These are phyloP conservation scores for Dascyllus trimaculatus DNA, from an alignment of 2,113 vertebrate species.

Conservation along the genomic window DNA sequence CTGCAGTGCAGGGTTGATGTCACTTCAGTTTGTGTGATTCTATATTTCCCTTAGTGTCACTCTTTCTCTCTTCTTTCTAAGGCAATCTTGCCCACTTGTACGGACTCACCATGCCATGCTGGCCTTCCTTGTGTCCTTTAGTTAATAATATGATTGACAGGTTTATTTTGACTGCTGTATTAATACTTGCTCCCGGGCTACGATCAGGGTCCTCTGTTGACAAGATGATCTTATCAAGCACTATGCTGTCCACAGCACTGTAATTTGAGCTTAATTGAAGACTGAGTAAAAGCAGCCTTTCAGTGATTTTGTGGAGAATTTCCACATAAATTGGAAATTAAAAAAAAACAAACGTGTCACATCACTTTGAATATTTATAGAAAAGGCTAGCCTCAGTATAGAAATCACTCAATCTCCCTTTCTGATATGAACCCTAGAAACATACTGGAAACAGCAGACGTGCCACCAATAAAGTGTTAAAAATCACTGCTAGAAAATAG, in stretches of 20 bases:
- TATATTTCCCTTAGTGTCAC: neutral
- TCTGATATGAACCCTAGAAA: too few species aligned
- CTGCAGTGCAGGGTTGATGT: neutral
- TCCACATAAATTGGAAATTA: too few species aligned
- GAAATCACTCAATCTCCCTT: too few species aligned
- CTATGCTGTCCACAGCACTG: neutral
- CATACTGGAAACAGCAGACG: too few species aligned
- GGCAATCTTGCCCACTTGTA: neutral
- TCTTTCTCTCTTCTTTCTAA: neutral
- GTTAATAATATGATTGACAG: too few species aligned
- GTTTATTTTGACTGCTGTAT: neutral
- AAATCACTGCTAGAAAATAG: too few species aligned
- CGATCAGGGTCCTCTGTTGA: too few species aligned
- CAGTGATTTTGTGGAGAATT: neutral
- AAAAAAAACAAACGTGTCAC: too few species aligned
- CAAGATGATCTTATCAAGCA: neutral
- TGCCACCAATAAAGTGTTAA: too few species aligned
- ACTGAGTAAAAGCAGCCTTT: neutral
- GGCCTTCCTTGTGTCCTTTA: neutral
- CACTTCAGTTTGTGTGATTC: slow-evolving; percentile 15
- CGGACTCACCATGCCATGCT: neutral
- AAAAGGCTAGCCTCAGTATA: too few species aligned
- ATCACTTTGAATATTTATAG: too few species aligned
- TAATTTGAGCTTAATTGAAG: neutral
- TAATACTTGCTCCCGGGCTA: neutral